Percentiles rank a stretch among this genome's conserved stretches.
phyloP scores from a whole-genome alignment of 2,797 vertebrate genomes.

The Lutjanus campechanus region DNA sequence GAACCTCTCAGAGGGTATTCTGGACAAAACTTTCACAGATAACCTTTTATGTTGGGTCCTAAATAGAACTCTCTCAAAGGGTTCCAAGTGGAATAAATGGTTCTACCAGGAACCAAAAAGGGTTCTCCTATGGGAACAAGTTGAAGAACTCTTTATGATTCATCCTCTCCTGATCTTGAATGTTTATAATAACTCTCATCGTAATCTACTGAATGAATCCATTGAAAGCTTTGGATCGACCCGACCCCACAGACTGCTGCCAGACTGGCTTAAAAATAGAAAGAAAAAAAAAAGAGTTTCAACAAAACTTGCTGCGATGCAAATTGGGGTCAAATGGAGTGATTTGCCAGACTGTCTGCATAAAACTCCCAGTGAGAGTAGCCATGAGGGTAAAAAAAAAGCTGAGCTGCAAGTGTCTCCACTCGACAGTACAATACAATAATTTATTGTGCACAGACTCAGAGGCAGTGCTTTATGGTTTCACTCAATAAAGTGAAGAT shows the following conservation, averaged over 20 bases:
- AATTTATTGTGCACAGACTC: constrained; percentile 32
- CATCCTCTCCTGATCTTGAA: neutral
- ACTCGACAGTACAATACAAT: constrained; percentile 1
- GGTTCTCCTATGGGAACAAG: no score
- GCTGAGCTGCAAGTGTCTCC: neutral
- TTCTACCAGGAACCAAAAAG: no score
- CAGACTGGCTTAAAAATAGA: neutral
- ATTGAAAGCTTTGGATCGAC: neutral
- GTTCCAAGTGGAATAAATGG: no score
- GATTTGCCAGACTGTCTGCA: neutral
- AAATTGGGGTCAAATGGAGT: neutral
- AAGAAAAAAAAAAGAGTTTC: neutral
- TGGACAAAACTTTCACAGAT: no score
- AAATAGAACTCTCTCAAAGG: no score
- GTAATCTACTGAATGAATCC: neutral
- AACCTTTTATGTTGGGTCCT: no score
- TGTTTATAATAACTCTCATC: neutral
- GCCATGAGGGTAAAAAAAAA: neutral
- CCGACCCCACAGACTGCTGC: neutral
- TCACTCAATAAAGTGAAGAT: constrained; percentile 62
- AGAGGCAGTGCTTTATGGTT: constrained; percentile 57
- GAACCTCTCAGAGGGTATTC: no score
- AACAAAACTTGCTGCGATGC: neutral
- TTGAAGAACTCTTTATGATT: neutral
- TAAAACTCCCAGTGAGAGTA: neutral